phyloP scores from a whole-genome alignment of 2,888 invertebrate species.

The Crocallis elinguaria region DNA sequence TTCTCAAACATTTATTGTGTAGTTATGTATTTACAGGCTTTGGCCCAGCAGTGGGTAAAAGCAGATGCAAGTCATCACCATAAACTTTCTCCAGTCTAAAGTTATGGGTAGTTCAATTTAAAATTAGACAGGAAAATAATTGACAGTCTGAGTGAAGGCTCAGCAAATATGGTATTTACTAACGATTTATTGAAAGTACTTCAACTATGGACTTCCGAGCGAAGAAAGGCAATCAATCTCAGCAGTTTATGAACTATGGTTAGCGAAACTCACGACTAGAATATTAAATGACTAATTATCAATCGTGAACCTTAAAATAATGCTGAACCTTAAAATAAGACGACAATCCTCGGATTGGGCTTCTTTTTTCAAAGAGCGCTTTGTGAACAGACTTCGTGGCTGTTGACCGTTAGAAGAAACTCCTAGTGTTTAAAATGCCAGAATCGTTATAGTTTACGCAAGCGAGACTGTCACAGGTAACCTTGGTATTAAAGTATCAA shows the following conservation, averaged over 20 bases:
- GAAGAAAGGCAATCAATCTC: conserved; percentile 17
- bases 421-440: conserved; percentile 14
- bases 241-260: conserved; percentile 19
- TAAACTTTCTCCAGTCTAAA: conserved; percentile 21
- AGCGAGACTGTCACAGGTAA: conserved; percentile 3
- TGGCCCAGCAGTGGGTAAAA: background rate
- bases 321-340: background rate
- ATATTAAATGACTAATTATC: no score
- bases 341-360: background rate
- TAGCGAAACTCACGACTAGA: background rate
- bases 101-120: conserved; percentile 23
- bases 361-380: no score
- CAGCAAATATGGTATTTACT: conserved; percentile 42
- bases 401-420: no score
- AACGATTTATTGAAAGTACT: conserved; percentile 39
- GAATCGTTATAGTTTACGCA: conserved; percentile 10
- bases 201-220: background rate
- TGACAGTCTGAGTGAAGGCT: conserved; percentile 42
- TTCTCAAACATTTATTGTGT: no score
- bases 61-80: conserved; percentile 6
- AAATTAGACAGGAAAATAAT: conserved; percentile 36
- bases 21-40: no score
- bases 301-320: background rate
- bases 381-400: no score
- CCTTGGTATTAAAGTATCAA: conserved; percentile 7